Conservation (phyloP, 2,797 vertebrate species). For the Triplophysa yarkandensis region DNA sequence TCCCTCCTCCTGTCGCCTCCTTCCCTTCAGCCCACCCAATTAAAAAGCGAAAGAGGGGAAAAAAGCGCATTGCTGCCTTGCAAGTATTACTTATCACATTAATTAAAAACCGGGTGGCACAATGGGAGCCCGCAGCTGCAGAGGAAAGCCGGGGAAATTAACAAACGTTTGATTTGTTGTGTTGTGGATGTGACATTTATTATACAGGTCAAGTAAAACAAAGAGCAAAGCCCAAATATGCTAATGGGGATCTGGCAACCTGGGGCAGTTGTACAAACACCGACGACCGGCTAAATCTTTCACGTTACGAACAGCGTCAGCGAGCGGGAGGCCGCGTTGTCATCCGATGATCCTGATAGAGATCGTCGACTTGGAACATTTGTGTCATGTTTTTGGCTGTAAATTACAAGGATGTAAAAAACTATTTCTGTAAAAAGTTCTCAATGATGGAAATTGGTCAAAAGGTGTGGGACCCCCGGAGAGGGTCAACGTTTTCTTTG, state of each 20-base stretch:
- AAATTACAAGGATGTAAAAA: neutral
- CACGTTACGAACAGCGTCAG: conserved; percentile 59
- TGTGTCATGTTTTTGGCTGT: neutral
- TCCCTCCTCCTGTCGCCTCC: conserved; percentile 62
- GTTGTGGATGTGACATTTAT: conserved; percentile 99
- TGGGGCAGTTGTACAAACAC: conserved; percentile 78
- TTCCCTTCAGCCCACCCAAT: conserved; percentile 71
- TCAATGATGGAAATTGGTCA: neutral
- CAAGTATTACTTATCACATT: conserved; percentile 99
- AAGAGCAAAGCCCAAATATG: conserved; percentile 88
- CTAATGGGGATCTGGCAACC: conserved; percentile 81
- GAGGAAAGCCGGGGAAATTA: conserved; percentile 91
- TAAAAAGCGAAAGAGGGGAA: conserved; percentile 73
- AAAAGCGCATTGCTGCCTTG: conserved; percentile 89
- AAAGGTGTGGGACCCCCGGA: conserved; percentile 46
- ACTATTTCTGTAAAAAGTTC: neutral
- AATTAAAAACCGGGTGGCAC: conserved; percentile 98
- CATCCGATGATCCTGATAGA: conserved; percentile 49
- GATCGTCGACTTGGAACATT: neutral
- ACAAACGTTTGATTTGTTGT: conserved; percentile 96
- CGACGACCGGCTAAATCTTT: conserved; percentile 77
- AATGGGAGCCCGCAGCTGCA: conserved; percentile 94
- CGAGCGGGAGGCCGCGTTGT: neutral
- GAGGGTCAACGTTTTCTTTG: conserved; percentile 83
- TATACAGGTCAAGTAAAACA: conserved; percentile 96